Evolutionary conservation across 2,888 invertebrate species (phyloP), one percentile per base, ranked within the genome.

Genomic region (Apomyelois bistriatella): DNA sequence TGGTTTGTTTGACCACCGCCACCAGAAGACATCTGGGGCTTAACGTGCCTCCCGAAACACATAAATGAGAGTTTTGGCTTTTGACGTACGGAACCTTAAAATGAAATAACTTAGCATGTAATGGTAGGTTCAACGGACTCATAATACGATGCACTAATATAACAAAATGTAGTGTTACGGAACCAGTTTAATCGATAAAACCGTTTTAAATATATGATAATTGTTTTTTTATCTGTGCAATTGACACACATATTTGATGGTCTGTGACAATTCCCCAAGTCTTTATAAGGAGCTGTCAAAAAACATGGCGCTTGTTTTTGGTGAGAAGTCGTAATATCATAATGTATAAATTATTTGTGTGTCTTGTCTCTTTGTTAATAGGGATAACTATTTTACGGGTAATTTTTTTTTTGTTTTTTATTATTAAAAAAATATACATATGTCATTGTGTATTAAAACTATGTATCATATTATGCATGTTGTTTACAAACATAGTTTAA

Each of bases 161-260:
- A n/a, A n/a, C n/a, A n/a, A n/a, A n/a, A n/a, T 46, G 12, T 30
- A 30, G 22, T 43, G n/a, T 12, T 22, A 2, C 15, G 3, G 6
- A 32, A 46, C 46, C 32, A 9, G 46, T 46, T 32, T 46, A 32
- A 32, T 35, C 16, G 13, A 46, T 32, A 46, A 46, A 28, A 10
- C 17, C 22, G 17, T 41, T 16, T 10, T n/a, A 17, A 41, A 16
- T n/a, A 16, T 7, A 38, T 30, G 43, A 13, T 46, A 28, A 46
- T 46, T 46, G 46, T 6, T 46, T 46, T 46, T 46, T 46, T 46
- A 46, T 46, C 46, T 46, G 32, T 32, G 10, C 32, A 16, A 32
- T 46, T 46, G 46, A 46, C 46, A 46, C 46, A 32, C 32, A 35
- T 32, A 46, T 35, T 46, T 32, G 28, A 30, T 43, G 46, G 16